Evolutionary conservation across 1,140 invertebrate genomes (phyloP), one percentile per base, ranked within the genome.

Genomic region (Sminthurides bifidus): DNA sequence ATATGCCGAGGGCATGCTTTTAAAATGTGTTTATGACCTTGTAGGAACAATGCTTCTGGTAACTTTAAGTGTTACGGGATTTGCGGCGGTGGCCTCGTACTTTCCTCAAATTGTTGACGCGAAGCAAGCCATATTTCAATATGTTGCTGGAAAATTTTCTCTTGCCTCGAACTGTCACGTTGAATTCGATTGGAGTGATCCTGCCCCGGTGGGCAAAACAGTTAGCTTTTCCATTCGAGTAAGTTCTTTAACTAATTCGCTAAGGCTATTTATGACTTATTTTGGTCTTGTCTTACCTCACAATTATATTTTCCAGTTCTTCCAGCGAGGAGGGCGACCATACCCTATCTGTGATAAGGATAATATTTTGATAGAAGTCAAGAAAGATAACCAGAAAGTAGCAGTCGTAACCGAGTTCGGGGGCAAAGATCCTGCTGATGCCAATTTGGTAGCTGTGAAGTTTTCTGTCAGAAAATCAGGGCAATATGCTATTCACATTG

Each of bases 341-440:
- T 93, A 92, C 76, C 87, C 87, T 61, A 84, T 92, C 62, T 91
- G 87, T 71, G 85, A 91, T 74, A 85, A 84, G 52, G 89, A 92
- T 74, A 83, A 86, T 70, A 77, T 93, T 48, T 77, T 82, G 61
- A 83, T 92, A 26, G 84, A 88, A 71, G 85, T 93, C 58, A 82
- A 80, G 30, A 85, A 90, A 66, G 85, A 85, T 31, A 79, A 81
- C 15, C 77, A 84, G 60, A 85, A 87, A 72, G 82, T 92, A 58
- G 82, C 86, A 14, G 83, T 85, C 23, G 79, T 89, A 45, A 80
- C 86, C 63, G 87, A 92, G 72, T 75, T 91, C 61, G 88, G 88
- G 41, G 82, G 85, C 19, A 79, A 80, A 19, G 83, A 90, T 70
- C 84, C 86, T 19, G 79, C 81, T 54, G 79, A 80, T 69, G 85